Evolutionary conservation across 2,113 vertebrate species (phyloP).

Genomic region (Oncorhynchus kisutch): DNA sequence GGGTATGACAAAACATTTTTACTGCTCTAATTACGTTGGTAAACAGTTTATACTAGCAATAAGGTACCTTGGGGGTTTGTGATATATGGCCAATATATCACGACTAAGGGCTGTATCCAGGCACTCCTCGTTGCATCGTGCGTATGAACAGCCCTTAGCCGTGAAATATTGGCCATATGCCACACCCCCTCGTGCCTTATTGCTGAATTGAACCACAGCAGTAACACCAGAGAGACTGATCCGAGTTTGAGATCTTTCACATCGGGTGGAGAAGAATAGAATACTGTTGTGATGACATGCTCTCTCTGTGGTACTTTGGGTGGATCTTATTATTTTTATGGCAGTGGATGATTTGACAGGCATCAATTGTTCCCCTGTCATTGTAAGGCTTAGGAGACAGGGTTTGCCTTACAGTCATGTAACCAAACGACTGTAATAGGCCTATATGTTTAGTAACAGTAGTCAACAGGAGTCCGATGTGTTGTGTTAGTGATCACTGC

Average conservation of each 20-base stretch:
- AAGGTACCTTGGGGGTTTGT: no score
- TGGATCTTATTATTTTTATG: neutral
- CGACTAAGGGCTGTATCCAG: no score
- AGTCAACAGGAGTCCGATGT: neutral
- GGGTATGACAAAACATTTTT: no score
- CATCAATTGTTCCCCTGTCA: neutral
- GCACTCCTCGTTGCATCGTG: no score
- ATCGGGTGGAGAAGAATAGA: neutral
- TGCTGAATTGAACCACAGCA: neutral
- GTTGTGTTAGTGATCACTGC: slow-evolving; percentile 9
- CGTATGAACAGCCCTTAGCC: no score
- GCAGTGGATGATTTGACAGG: slow-evolving; percentile 1
- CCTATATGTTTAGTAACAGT: neutral
- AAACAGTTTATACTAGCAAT: no score
- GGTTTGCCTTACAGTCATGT: neutral
- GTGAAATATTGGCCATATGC: no score
- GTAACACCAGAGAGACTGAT: neutral
- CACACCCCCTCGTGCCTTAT: no score
- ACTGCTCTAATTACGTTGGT: no score
- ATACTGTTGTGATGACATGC: neutral
- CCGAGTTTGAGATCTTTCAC: neutral
- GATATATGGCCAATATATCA: no score
- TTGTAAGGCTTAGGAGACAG: neutral
- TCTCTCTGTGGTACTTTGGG: neutral
- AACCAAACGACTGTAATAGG: neutral